These are phyloP conservation scores for Caenorhabditis afra DNA, from an alignment of 2,888 invertebrate genomes.

Conservation along the genomic window DNA sequence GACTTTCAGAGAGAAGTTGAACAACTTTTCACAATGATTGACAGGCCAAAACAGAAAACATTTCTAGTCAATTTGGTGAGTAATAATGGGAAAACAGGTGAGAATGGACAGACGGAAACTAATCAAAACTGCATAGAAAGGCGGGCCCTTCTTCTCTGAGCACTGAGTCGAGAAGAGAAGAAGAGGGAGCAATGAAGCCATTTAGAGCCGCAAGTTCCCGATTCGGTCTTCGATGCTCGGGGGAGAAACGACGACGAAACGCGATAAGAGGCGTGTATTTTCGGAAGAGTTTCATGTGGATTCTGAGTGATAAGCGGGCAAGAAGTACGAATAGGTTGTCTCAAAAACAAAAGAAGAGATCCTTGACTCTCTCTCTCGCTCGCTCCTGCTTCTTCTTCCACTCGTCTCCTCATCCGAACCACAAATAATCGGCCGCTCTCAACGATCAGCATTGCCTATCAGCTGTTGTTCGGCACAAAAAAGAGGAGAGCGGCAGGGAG, in stretches of 20 bases:
- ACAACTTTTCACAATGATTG: too few species aligned
- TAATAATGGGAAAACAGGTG: slow-evolving; percentile 6
- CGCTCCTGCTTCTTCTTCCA: too few species aligned
- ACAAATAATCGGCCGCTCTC: slow-evolving; percentile 26
- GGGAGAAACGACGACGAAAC: slow-evolving; percentile 2
- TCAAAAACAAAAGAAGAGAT: slow-evolving; percentile 10
- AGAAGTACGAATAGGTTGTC: slow-evolving; percentile 20
- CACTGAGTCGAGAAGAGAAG: neutral
- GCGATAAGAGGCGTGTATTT: neutral
- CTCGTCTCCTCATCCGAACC: slow-evolving; percentile 9
- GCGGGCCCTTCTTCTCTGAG: neutral
- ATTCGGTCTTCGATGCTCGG: slow-evolving; percentile 15
- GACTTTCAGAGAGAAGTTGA: too few species aligned
- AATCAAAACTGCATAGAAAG: slow-evolving; percentile 39
- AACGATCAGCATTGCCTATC: slow-evolving; percentile 18
- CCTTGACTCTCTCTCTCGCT: neutral
- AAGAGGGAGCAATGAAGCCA: slow-evolving; percentile 1
- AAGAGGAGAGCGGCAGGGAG: neutral
- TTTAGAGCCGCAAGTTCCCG: neutral
- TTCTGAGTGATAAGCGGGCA: neutral
- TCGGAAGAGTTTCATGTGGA: slow-evolving; percentile 16
- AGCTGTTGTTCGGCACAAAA: slow-evolving; percentile 9
- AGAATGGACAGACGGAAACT: slow-evolving; percentile 14
- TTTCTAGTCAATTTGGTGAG: neutral
- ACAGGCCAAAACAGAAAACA: too few species aligned